Evolutionary conservation across 2,888 invertebrate genomes (phyloP).

Genomic region (Acanthosepion lycidas): DNA sequence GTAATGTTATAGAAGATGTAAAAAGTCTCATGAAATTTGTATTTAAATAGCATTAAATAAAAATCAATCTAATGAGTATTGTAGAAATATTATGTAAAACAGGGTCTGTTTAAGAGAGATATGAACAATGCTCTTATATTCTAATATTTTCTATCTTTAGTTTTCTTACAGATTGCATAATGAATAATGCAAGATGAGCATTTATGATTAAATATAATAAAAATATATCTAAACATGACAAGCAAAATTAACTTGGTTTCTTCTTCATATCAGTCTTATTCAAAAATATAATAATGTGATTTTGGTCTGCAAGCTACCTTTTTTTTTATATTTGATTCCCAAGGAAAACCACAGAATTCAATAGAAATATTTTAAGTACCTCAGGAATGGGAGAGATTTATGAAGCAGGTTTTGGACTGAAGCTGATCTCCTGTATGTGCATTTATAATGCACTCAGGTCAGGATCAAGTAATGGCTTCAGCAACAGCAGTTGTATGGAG

Average conservation of each 20-base stretch:
- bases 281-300: background rate
- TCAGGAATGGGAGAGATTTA: background rate
- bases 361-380: background rate
- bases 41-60: background rate
- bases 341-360: background rate
- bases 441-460: too few species aligned
- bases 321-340: background rate
- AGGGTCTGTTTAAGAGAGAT: background rate
- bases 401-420: too few species aligned
- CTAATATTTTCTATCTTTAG: background rate
- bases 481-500: too few species aligned
- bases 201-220: background rate
- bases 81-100: background rate
- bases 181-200: background rate
- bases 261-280: background rate
- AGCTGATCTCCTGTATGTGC: too few species aligned
- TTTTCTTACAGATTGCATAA: too few species aligned
- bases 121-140: background rate
- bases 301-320: background rate
- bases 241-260: background rate
- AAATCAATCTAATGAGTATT: background rate
- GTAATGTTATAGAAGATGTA: background rate
- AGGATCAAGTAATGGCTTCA: too few species aligned
- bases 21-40: background rate
- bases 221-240: background rate